These are phyloP conservation scores for Schlechtendalia chinensis DNA, from an alignment of 1,140 invertebrate genomes.

Conservation along the genomic window DNA sequence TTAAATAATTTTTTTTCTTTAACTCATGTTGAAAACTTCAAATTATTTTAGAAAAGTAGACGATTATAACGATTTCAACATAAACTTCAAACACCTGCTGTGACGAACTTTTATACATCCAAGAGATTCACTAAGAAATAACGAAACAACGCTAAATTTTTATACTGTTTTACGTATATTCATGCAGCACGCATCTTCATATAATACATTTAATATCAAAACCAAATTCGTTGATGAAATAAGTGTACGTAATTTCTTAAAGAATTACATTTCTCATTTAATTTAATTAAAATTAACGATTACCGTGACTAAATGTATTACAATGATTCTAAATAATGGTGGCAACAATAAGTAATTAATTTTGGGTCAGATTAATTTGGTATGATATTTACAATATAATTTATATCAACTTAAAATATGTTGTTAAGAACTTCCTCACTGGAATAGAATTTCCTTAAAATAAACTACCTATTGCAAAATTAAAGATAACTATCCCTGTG, in stretches of 20 bases:
- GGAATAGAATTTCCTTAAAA: conserved; percentile 5
- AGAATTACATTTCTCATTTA: too few relatives aligned
- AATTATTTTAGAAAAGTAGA: not conserved
- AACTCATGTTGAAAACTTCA: not conserved
- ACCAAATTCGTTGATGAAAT: too few relatives aligned
- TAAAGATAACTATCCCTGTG: conserved; percentile 32
- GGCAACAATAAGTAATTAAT: not conserved
- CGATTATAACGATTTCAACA: not conserved
- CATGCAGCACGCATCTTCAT: too few relatives aligned
- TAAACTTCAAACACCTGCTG: not conserved
- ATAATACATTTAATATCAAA: too few relatives aligned
- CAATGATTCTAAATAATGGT: not conserved
- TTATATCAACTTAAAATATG: not conserved
- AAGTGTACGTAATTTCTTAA: too few relatives aligned
- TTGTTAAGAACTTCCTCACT: not conserved
- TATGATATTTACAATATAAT: not conserved
- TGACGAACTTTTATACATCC: not conserved
- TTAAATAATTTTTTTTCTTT: not conserved
- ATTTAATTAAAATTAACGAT: too few relatives aligned
- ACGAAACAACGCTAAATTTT: not conserved
- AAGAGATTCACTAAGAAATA: not conserved
- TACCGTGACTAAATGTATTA: not conserved
- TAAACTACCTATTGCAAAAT: conserved; percentile 18
- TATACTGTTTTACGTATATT: too few relatives aligned
- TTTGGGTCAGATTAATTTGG: not conserved